Percentiles rank a stretch among this genome's conserved stretches.
These are phyloP conservation scores for Nemurella pictetii DNA, from an alignment of 2,888 invertebrate species.

Conservation along the genomic window DNA sequence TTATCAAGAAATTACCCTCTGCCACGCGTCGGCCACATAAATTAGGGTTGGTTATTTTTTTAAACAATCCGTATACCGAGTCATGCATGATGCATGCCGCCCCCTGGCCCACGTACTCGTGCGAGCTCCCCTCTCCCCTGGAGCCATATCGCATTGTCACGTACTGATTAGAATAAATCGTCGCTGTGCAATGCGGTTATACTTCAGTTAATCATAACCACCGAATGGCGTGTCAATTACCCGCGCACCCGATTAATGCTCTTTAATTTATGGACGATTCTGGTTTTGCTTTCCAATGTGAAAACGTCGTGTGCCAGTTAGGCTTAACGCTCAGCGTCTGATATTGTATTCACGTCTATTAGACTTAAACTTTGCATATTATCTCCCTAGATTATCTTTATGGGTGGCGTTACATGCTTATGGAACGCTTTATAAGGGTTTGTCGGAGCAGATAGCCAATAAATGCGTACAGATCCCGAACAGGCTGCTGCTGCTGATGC, in stretches of 20 bases:
- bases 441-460: not conserved
- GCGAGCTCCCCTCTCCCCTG: not conserved
- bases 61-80: not conserved
- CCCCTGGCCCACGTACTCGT: not conserved
- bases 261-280: not conserved
- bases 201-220: constrained; percentile 1
- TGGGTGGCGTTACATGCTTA: not conserved
- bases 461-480: not conserved
- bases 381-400: not conserved
- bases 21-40: not conserved
- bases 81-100: not conserved
- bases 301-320: not conserved
- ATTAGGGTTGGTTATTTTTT: not conserved
- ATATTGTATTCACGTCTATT: constrained; percentile 8
- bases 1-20: not conserved
- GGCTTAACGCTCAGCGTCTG: not conserved
- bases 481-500: not conserved
- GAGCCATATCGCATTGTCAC: not conserved
- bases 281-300: not conserved
- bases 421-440: not conserved
- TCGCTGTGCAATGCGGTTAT: not conserved
- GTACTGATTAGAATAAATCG: constrained; percentile 16
- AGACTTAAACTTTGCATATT: constrained; percentile 11
- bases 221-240: constrained; percentile 20
- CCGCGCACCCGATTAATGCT: not conserved